A percentile compares a stretch with the other conserved stretches of the same genome.
phyloP scores from a whole-genome alignment of 1,140 invertebrate species.

The Bombus polaris region DNA sequence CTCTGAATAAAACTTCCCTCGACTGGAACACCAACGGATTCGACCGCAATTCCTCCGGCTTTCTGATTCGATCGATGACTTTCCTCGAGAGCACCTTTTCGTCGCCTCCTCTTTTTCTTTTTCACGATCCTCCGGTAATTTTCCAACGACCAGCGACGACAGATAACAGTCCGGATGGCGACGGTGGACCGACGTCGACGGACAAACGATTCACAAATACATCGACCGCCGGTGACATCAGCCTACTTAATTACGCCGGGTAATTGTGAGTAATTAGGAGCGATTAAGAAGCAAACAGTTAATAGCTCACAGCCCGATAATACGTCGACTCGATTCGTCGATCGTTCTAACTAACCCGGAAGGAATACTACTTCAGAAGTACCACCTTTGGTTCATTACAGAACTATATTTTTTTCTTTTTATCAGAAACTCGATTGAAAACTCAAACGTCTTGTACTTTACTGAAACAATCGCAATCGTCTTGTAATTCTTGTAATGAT shows the following conservation, averaged over 20 bases:
- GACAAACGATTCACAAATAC: slow-evolving; percentile 64
- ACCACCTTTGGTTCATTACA: not conserved
- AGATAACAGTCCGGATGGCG: slow-evolving; percentile 10
- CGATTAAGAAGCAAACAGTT: slow-evolving; percentile 77
- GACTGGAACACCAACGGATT: slow-evolving; percentile 8
- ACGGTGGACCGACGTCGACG: slow-evolving; percentile 52
- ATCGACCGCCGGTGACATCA: slow-evolving; percentile 71
- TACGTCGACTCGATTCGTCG: slow-evolving; percentile 43
- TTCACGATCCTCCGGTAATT: slow-evolving; percentile 49
- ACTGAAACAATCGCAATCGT: not conserved
- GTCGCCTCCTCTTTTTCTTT: slow-evolving; percentile 2
- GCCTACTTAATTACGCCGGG: slow-evolving; percentile 74
- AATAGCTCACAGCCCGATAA: slow-evolving; percentile 67
- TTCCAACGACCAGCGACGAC: slow-evolving; percentile 40
- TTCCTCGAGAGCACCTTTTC: not conserved
- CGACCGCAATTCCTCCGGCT: not conserved
- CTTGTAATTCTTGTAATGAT: no score
- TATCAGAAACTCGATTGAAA: not conserved
- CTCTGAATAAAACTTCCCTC: not conserved
- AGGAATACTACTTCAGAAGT: not conserved
- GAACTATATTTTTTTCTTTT: not conserved
- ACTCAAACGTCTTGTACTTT: not conserved
- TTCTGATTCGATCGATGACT: not conserved
- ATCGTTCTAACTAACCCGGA: slow-evolving; percentile 14
- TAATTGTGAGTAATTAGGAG: slow-evolving; percentile 78